phyloP scores from a whole-genome alignment of 2,113 vertebrate genomes.

The Parotia lawesii region DNA sequence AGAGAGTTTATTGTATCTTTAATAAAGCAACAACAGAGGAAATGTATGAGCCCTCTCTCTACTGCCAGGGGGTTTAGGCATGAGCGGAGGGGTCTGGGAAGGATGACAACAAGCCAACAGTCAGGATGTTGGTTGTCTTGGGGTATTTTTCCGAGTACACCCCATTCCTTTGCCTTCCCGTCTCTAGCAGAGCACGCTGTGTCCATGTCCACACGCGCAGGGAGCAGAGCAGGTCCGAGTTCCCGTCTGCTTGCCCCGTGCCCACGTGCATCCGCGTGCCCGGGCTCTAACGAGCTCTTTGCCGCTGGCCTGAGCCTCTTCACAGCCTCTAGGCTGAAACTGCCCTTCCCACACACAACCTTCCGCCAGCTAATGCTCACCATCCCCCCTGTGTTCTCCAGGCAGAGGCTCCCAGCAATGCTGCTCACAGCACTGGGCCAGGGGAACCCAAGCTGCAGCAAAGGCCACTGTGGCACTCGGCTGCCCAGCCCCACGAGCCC shows the following conservation, averaged over 20 bases:
- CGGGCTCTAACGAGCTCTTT: not conserved
- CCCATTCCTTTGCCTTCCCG: not conserved
- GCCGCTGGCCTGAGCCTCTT: not conserved
- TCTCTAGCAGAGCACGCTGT: not conserved
- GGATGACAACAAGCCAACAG: not conserved
- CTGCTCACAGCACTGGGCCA: not conserved
- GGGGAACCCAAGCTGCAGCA: too few relatives aligned
- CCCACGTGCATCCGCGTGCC: accelerated
- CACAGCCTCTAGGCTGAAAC: not conserved
- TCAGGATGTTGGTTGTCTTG: not conserved
- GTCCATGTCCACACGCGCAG: not conserved
- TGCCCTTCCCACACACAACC: not conserved
- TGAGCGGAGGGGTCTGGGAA: not conserved
- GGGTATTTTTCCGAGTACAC: not conserved
- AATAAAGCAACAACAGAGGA: conserved; percentile 31
- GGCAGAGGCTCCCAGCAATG: not conserved
- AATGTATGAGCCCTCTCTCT: not conserved
- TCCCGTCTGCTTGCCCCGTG: not conserved
- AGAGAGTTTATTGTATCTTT: conserved; percentile 29
- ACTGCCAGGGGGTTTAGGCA: not conserved
- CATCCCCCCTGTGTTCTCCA: accelerated
- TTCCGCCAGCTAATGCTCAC: accelerated
- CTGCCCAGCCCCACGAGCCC: accelerated
- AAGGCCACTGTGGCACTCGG: not conserved
- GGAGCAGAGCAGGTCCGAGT: not conserved